phyloP scores from a whole-genome alignment of 1,140 invertebrate species.

The Neoseiulus cucumeris region DNA sequence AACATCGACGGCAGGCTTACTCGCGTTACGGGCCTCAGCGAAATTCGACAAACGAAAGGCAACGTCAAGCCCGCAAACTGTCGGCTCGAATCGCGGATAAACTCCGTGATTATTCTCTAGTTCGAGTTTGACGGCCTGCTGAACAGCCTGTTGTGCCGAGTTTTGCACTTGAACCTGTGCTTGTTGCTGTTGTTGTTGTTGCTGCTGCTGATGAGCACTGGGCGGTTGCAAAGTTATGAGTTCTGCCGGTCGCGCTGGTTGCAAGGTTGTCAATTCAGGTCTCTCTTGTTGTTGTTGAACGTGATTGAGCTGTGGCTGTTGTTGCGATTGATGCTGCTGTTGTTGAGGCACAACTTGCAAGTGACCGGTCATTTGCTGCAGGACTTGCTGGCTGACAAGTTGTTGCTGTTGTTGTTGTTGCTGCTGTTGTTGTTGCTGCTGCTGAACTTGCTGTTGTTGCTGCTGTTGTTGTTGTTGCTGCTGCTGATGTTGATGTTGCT shows the following conservation, averaged over 20 bases:
- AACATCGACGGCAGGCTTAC: neutral
- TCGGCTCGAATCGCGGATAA: neutral
- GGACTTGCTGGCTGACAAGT: neutral
- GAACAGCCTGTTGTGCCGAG: neutral
- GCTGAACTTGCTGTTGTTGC: neutral
- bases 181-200: constrained; percentile 6
- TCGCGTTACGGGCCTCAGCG: neutral
- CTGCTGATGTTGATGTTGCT: neutral
- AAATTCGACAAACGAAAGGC: neutral
- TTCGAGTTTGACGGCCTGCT: neutral
- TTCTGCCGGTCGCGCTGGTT: neutral
- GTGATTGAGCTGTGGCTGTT: neutral
- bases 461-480: neutral
- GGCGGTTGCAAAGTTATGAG: neutral
- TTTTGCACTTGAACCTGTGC: neutral
- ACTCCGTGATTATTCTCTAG: constrained; percentile 1
- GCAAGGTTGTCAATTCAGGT: neutral
- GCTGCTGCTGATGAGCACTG: neutral
- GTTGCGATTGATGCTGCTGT: neutral
- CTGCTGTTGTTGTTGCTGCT: neutral
- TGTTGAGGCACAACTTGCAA: neutral
- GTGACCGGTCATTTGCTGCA: neutral
- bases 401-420: neutral
- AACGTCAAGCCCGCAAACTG: neutral
- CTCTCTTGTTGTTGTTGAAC: neutral